Percentiles rank a stretch among this genome's conserved stretches.
phyloP scores from a whole-genome alignment of 1,140 invertebrate species.

The Lasioglossum baleicum region DNA sequence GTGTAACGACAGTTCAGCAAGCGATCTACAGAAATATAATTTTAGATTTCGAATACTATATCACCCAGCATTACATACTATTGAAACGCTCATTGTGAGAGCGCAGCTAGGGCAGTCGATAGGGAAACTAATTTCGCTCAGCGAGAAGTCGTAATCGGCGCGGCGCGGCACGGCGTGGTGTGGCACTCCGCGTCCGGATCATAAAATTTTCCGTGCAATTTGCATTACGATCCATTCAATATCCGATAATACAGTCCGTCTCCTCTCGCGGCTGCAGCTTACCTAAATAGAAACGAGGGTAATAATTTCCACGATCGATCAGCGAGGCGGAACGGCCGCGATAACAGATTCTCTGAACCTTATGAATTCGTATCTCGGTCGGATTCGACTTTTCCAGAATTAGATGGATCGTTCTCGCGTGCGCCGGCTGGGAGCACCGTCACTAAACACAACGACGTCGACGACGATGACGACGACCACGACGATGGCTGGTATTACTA shows the following conservation, averaged over 20 bases:
- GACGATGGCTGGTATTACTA: slow-evolving; percentile 23
- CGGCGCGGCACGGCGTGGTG: no score
- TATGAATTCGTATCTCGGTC: neutral
- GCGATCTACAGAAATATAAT: no score
- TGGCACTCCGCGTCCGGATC: no score
- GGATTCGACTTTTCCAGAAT: neutral
- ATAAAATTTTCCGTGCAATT: slow-evolving; percentile 11
- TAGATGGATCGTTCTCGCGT: neutral
- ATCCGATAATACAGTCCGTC: slow-evolving; percentile 3
- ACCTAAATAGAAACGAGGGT: slow-evolving; percentile 24
- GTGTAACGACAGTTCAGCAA: no score
- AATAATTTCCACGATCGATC: slow-evolving; percentile 33
- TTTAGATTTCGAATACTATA: no score
- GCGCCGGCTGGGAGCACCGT: neutral
- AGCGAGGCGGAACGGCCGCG: neutral
- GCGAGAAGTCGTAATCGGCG: neutral
- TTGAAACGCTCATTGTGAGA: no score
- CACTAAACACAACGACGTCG: neutral
- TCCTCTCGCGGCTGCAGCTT: neutral
- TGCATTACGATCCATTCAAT: slow-evolving; percentile 2
- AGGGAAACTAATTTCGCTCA: neutral
- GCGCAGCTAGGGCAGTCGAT: neutral
- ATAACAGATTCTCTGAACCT: slow-evolving; percentile 3
- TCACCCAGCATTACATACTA: no score
- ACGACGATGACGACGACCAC: neutral